These are phyloP conservation scores for Alligator mississippiensis DNA, from an alignment of 2,113 vertebrate genomes.

Conservation along the genomic window DNA sequence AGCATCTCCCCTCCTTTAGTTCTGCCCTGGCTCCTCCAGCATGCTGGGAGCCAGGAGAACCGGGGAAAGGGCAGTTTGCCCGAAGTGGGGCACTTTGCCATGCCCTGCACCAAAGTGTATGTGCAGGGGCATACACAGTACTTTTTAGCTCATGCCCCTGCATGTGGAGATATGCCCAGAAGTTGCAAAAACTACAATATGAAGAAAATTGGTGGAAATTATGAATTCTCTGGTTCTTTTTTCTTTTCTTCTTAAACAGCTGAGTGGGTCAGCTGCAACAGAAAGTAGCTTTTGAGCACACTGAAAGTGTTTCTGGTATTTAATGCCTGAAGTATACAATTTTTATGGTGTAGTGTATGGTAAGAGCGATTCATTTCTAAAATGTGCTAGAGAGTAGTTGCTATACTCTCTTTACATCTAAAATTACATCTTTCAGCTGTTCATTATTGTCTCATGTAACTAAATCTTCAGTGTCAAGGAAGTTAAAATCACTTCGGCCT, in stretches of 20 bases:
- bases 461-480: conserved; percentile 32
- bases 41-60: too few relatives aligned
- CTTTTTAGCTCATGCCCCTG: too few relatives aligned
- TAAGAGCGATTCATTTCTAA: conserved; percentile 8
- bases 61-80: too few relatives aligned
- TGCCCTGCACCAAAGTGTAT: too few relatives aligned
- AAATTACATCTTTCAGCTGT: conserved; percentile 45
- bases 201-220: conserved; percentile 47
- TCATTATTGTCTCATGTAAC: conserved; percentile 34
- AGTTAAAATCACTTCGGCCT: conserved; percentile 43
- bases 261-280: conserved; percentile 5
- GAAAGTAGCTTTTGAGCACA: conserved; percentile 17
- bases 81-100: too few relatives aligned
- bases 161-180: conserved; percentile 7
- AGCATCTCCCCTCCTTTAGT: too few relatives aligned
- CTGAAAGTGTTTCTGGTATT: not conserved
- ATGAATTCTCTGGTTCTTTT: conserved; percentile 37
- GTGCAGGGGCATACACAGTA: too few relatives aligned
- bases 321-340: conserved; percentile 26
- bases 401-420: not conserved
- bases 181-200: conserved; percentile 36
- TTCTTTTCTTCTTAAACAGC: not conserved
- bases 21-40: too few relatives aligned
- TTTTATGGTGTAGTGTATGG: not conserved
- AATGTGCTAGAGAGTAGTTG: not conserved